Evolutionary conservation across 2,888 invertebrate genomes (phyloP).

Genomic region (Eilema depressum): DNA sequence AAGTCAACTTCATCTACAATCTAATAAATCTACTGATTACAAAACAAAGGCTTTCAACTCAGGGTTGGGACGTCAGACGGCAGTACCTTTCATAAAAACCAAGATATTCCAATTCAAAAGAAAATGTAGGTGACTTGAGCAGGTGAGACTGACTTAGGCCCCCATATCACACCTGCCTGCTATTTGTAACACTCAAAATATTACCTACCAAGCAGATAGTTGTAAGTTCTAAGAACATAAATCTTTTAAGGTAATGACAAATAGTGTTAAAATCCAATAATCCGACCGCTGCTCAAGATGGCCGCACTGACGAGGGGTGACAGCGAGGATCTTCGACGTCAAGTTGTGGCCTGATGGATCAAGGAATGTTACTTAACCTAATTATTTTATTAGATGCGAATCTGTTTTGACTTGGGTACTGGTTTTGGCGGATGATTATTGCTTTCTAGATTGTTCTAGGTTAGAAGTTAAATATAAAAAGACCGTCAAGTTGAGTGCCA

Average conservation of each 20-base stretch:
- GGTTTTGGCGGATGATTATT: not conserved
- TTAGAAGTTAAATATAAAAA: too few relatives aligned
- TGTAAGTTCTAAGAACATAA: slow-evolving; percentile 8
- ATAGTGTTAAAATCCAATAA: slow-evolving; percentile 17
- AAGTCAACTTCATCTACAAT: too few relatives aligned
- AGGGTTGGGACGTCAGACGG: too few relatives aligned
- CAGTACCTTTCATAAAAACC: too few relatives aligned
- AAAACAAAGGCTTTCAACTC: too few relatives aligned
- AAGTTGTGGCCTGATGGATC: slow-evolving; percentile 16
- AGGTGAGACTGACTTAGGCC: too few relatives aligned
- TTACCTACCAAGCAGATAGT: not conserved
- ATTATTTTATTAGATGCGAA: slow-evolving; percentile 29
- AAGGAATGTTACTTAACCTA: slow-evolving; percentile 31
- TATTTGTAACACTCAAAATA: not conserved
- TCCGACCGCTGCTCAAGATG: slow-evolving; percentile 11
- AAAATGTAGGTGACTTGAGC: too few relatives aligned
- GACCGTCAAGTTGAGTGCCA: too few relatives aligned
- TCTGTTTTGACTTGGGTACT: slow-evolving; percentile 13
- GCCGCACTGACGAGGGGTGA: slow-evolving; percentile 20
- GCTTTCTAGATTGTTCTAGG: not conserved
- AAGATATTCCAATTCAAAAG: too few relatives aligned
- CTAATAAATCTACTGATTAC: too few relatives aligned
- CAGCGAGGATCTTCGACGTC: slow-evolving; percentile 18
- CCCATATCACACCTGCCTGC: too few relatives aligned
- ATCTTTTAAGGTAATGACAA: slow-evolving; percentile 11